Base-by-base conservation (phyloP, 1,140 invertebrate species). In the Mactra quadrangularis region DNA sequence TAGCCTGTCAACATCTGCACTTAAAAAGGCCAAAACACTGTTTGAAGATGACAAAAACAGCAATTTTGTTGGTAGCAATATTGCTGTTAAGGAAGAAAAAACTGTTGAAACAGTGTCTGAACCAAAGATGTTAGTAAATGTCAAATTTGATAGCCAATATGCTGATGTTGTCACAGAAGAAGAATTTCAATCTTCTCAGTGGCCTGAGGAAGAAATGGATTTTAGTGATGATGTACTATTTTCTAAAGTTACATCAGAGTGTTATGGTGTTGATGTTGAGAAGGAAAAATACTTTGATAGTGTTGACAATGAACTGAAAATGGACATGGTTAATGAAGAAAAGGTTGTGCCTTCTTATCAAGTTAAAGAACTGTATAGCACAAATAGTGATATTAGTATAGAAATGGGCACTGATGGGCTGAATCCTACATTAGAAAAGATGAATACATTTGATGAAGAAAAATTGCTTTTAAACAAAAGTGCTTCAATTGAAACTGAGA, bases 151-250 rank as follows among this genome's bases (percentile, higher is more conserved):
- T 22, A 19, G 19, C 4, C n/a, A n/a, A 7, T 6, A 55, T 9
- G 4, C 53, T n/a, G 4, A 6, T 55, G 53, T 22, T 19, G 50
- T 7, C 13, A 38, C 25, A 31, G 33, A 31, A 9, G 62, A 68
- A 25, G 76, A 78, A 6, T 27, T 33, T 52, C 45, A 78, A 27
- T 78, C 68, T 29, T 78, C 76, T 68, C 25, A 78, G 53, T 78
- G 76, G 76, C 33, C 25, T 38, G 76, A 78, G 15, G 76, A 64
- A 45, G 41, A 64, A 22, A 50, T 50, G 52, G 45, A 53, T 11
- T 11, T 31, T 11, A n/a, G 19, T 76, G 55, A 62, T 27, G 38
- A 19, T 60, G 0, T 59, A 29, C 22, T 47, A n/a, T 29, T 45
- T 6, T 17, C 15, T 31, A 17, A 57, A 31, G 3, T 38, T 0